phyloP scores from a whole-genome alignment of 2,113 vertebrate species.

The Forbesichthys agassizii region DNA sequence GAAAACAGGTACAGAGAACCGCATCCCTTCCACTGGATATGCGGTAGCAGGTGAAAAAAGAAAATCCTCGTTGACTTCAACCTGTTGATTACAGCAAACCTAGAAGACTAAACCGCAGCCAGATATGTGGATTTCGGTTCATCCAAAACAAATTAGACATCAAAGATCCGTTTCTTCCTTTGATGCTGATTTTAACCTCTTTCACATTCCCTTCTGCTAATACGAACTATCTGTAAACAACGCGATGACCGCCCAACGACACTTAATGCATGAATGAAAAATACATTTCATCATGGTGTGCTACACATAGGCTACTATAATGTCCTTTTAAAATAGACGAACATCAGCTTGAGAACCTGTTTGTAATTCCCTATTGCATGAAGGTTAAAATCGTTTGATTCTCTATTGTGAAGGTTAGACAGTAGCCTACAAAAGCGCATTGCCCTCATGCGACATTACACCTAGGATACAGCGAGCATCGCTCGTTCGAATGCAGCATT shows the following conservation, averaged over 20 bases:
- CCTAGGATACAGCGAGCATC: constrained; percentile 66
- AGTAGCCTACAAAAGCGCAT: constrained; percentile 71
- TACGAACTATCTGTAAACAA: constrained; percentile 75
- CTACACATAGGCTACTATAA: constrained; percentile 44
- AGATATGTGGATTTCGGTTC: constrained; percentile 55
- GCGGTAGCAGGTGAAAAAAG: constrained; percentile 56
- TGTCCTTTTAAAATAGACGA: constrained; percentile 10
- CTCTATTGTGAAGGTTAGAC: constrained; percentile 71
- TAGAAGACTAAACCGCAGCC: constrained; percentile 54
- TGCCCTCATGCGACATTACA: constrained; percentile 78
- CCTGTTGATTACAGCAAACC: constrained; percentile 80
- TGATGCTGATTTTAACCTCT: constrained; percentile 53
- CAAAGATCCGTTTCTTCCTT: constrained; percentile 26
- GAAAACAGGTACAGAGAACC: constrained; percentile 91
- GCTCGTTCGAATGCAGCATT: constrained; percentile 69
- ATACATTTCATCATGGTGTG: constrained; percentile 67
- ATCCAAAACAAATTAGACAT: constrained; percentile 52
- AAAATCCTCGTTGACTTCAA: constrained; percentile 75
- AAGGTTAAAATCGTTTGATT: constrained; percentile 73
- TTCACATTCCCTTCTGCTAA: constrained; percentile 52
- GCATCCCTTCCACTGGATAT: constrained; percentile 85
- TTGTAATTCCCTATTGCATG: constrained; percentile 57
- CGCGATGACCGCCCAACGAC: constrained; percentile 74
- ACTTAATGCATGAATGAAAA: constrained; percentile 68
- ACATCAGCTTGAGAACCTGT: too few relatives aligned